Evolutionary conservation across 2,888 invertebrate genomes (phyloP).

Genomic region (Phytoseiulus persimilis): DNA sequence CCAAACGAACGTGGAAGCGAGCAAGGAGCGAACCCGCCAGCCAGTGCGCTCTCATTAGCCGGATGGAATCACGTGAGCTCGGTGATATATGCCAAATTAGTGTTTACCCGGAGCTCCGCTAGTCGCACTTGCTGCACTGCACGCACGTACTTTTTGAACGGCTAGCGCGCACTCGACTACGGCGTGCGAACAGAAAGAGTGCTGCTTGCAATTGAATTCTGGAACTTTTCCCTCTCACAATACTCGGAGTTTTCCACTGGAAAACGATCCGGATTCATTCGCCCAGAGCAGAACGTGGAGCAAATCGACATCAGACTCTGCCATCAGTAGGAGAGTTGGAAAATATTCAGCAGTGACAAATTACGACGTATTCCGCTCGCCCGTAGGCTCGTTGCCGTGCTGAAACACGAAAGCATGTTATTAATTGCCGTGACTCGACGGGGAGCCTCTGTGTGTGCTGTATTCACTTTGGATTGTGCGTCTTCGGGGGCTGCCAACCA

Average conservation of each 20-base stretch:
- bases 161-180: neutral
- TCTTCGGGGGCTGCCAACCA: neutral
- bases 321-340: neutral
- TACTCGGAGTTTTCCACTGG: neutral
- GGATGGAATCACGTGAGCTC: constrained; percentile 5
- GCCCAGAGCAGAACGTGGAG: no score
- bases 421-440: neutral
- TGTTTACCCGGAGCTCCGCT: neutral
- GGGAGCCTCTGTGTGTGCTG: neutral
- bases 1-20: neutral
- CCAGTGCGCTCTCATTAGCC: neutral
- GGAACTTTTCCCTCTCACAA: neutral
- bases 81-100: constrained; percentile 5
- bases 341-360: neutral
- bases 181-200: neutral
- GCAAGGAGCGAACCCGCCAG: neutral
- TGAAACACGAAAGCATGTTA: neutral
- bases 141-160: neutral
- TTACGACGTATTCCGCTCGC: neutral
- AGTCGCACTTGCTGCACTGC: neutral
- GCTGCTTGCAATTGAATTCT: neutral
- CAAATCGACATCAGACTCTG: neutral
- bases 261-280: no score
- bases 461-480: neutral
- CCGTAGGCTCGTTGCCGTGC: neutral